Percentiles rank a stretch among this genome's conserved stretches.
Evolutionary conservation across 2,113 vertebrate species (phyloP).

Genomic region (Gasterosteus nipponicus): DNA sequence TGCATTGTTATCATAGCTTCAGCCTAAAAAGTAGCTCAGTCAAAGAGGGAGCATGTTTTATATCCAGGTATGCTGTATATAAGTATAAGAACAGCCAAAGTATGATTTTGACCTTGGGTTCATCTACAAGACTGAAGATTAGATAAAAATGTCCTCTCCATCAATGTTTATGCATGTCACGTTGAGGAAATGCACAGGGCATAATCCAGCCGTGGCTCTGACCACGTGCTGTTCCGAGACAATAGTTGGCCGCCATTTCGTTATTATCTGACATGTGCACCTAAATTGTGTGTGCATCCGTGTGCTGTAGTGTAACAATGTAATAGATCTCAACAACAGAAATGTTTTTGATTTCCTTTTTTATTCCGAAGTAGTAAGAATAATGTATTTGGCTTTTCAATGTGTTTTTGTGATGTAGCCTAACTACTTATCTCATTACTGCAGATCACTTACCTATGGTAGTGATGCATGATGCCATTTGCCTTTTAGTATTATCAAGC

Average conservation of each 20-base stretch:
- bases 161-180: neutral
- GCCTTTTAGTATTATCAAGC: neutral
- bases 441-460: neutral
- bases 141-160: neutral
- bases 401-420: neutral
- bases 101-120: neutral
- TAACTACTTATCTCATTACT: conserved; percentile 19
- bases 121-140: neutral
- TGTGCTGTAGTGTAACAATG: neutral
- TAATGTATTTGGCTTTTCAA: neutral
- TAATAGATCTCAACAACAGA: neutral
- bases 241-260: neutral
- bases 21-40: conserved; percentile 1
- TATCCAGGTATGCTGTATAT: neutral
- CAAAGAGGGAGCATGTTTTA: neutral
- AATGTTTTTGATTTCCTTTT: neutral
- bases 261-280: neutral
- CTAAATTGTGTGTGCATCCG: neutral
- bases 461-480: neutral
- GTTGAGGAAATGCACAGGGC: neutral
- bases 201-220: neutral
- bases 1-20: conserved; percentile 1
- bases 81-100: neutral
- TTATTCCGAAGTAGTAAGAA: neutral
- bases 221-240: neutral